Evolutionary conservation across 2,888 invertebrate species (phyloP).

Genomic region (Drosophila mercatorum): DNA sequence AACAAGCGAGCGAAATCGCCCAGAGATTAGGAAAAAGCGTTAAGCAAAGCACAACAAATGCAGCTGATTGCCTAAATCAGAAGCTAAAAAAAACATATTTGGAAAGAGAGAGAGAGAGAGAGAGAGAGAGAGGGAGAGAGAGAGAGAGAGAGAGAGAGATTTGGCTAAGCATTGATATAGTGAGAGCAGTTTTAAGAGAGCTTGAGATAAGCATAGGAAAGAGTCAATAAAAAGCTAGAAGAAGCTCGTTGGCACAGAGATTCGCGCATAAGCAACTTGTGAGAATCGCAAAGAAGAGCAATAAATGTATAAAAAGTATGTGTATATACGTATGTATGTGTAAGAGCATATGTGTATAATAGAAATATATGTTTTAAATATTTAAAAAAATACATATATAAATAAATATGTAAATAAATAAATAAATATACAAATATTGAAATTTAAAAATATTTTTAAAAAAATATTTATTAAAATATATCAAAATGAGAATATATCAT

Average conservation of each 20-base stretch:
- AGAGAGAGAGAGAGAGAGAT: neutral
- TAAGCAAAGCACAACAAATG: neutral
- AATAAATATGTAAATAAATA: neutral
- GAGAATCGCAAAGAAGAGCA: neutral
- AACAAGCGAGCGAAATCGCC: neutral
- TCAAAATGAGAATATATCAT: too few relatives aligned
- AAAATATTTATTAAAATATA: too few relatives aligned
- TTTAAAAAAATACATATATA: neutral
- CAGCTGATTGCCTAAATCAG: slow-evolving; percentile 2
- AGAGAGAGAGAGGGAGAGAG: too few relatives aligned
- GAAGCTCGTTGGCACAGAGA: neutral
- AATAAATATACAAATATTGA: neutral
- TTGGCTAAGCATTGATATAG: neutral
- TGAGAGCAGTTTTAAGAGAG: neutral
- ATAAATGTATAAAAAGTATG: neutral
- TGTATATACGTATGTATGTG: too few relatives aligned
- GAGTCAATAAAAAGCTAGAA: neutral
- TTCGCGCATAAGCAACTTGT: neutral
- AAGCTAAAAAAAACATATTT: neutral
- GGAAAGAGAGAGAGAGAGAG: neutral
- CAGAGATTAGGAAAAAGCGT: slow-evolving; percentile 4
- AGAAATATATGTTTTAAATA: too few relatives aligned
- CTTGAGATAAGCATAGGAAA: neutral
- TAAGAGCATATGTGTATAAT: neutral
- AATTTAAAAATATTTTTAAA: too few relatives aligned